Evolutionary conservation across 2,888 invertebrate species (phyloP), one percentile per base, ranked within the genome.

Genomic region (Platypus cylindrus): DNA sequence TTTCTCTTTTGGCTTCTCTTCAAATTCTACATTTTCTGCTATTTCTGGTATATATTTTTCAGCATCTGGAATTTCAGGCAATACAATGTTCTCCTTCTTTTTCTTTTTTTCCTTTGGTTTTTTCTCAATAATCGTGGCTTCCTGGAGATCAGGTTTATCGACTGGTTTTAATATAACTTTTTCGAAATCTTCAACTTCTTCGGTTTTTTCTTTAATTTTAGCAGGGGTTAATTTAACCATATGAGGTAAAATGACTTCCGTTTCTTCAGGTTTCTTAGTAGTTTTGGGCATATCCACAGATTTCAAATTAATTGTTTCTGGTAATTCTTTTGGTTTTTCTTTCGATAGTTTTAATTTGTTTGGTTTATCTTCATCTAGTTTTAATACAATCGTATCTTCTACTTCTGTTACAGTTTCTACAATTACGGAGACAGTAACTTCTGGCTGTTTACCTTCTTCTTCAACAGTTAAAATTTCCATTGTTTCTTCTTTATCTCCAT

Each of bases 321-420:
- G 55, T 46, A 50, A 38, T 42, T 54, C 44, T 26, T 50, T 53
- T 44, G 53, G 49, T 50, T 42, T 47, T 36, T 46, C 42, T 45
- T 59, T 53, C 8, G 60, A 48, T 15, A 48, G 46, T 50, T 60
- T 29, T 46, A 43, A 44, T 40, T 58, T 54, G 13, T 55, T 54
- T 36, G 58, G 51, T 12, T 48, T 35, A 37, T 53, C 45, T 32
- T 52, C 57, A 26, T 58, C 60, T 8, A 68, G 58, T 50, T 69
- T 71, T 34, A 73, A 55, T 24, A 70, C 60, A 1, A 72, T 63
- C 5, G 67, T 70, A 37, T 75, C 73, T 55, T 75, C 71, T 37
- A 68, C 64, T 40, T 68, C 65, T 3, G 66, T 67, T 16, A 70
- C 52, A 14, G 68, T 67, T 58, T 75, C 71, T 43, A 73, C 68